Evolutionary conservation across 2,797 vertebrate species (phyloP).

Genomic region (Coccyzus lansbergi): DNA sequence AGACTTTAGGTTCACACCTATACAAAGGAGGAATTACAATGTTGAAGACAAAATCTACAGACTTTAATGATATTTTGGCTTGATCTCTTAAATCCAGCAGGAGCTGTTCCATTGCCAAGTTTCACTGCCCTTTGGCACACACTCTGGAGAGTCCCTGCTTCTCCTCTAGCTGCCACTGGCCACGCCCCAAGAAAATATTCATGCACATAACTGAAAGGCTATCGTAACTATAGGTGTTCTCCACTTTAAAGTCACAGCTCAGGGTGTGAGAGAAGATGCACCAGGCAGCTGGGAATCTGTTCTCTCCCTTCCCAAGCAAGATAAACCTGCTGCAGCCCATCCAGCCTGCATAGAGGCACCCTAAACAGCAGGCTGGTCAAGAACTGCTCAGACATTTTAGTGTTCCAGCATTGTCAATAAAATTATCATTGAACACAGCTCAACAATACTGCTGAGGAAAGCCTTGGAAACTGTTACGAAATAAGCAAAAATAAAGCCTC

Average conservation of each 20-base stretch:
- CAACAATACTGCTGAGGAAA: neutral
- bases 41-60: neutral
- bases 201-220: neutral
- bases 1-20: neutral
- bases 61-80: neutral
- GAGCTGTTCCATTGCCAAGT: neutral
- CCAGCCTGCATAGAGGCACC: neutral
- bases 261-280: neutral
- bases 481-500: neutral
- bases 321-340: neutral
- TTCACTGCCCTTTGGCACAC: neutral
- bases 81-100: neutral
- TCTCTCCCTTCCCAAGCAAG: neutral
- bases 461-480: neutral
- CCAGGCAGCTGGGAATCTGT: neutral
- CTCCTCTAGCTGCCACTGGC: neutral
- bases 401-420: neutral
- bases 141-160: neutral
- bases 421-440: neutral
- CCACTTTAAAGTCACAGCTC: neutral
- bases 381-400: neutral
- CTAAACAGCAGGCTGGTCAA: neutral
- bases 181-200: neutral
- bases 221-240: neutral
- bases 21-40: neutral